phyloP scores from a whole-genome alignment of 2,888 invertebrate genomes.

The Dorcus hopei region DNA sequence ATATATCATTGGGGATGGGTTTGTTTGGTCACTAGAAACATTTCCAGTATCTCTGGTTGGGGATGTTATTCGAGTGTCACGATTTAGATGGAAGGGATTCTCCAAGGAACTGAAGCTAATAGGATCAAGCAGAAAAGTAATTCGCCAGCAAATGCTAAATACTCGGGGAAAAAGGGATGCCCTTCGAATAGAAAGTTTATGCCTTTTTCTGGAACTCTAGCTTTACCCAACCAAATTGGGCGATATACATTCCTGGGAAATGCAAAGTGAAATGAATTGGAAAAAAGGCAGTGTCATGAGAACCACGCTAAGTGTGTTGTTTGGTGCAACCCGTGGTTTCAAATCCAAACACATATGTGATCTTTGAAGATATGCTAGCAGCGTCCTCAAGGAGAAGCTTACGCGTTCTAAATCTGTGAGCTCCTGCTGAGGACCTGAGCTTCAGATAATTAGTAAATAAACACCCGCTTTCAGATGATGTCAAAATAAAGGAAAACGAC shows the following conservation, averaged over 20 bases:
- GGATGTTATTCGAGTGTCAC: too few species aligned
- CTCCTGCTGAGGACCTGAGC: neutral
- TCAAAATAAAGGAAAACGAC: too few species aligned
- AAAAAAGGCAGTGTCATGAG: too few species aligned
- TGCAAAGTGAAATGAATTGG: too few species aligned
- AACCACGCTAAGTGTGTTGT: conserved; percentile 41
- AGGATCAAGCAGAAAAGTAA: conserved; percentile 62
- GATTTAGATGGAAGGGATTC: too few species aligned
- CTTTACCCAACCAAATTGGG: conserved; percentile 93
- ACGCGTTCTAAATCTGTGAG: conserved; percentile 6
- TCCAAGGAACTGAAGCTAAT: conserved; percentile 73
- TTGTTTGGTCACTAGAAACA: too few species aligned
- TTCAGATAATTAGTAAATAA: too few species aligned
- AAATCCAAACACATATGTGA: conserved; percentile 41
- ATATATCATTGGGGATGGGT: too few species aligned
- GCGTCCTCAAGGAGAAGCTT: neutral
- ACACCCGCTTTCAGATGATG: too few species aligned
- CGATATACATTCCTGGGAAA: conserved; percentile 72
- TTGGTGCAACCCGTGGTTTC: conserved; percentile 75
- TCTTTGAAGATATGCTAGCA: neutral
- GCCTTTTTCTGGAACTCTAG: conserved; percentile 86
- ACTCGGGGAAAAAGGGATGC: conserved; percentile 51
- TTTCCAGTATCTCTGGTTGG: too few species aligned
- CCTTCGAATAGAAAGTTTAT: conserved; percentile 80
- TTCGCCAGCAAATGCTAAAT: too few species aligned